Base-by-base conservation (phyloP, 2,797 vertebrate genomes). In the Hippocampus kuda region DNA sequence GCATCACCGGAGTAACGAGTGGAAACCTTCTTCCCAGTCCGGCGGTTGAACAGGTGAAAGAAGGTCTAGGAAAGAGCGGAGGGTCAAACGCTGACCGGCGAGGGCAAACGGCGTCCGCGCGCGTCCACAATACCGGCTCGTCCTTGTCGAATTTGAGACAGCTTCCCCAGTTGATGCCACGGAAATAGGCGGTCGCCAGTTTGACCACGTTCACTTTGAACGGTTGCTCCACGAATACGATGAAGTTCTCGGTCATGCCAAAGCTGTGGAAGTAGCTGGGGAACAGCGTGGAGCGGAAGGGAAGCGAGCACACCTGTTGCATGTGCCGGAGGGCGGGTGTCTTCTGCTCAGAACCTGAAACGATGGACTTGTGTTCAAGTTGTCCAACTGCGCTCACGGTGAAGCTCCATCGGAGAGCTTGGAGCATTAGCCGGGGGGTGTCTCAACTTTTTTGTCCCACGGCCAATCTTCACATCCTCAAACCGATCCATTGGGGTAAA, bases 261-360 rank as follows among this genome's bases (percentile, higher is more conserved):
- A 99, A 99, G 84, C 96, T 98, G 86, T 99, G 96, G 85, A 90
- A 97, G 88, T 97, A 99, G 81, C 94, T 94, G 0, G 95, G 97
- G 41, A 85, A 91, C 22, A 94, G 83, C 2, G 88, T 77, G 16
- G 93, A 94, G n/a, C 81, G 90, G 34, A 93, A 89, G 0, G 93
- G 89, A 30, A 98, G 83, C 1, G 93, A 92, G 59, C 91, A 94
- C 24, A 96, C 18, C 72, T 92, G 88, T 83, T 98, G 89, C 0
- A 89, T 18, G 15, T 91, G 88, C 57, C 86, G 88, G 78, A 95
- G 74, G 1, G 80, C 83, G 0, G 85, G 83, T 63, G 85, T 90
- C 18, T 53, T 63, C 57, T 49, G 18, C 15, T 18, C 24, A 10
- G 6, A 18, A 65, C 7, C 63, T 64, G 24, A 26, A 44, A 26